A percentile compares a stretch with the other conserved stretches of the same genome.
Evolutionary conservation across 1,140 invertebrate species (phyloP).

Genomic region (Lineus longissimus): DNA sequence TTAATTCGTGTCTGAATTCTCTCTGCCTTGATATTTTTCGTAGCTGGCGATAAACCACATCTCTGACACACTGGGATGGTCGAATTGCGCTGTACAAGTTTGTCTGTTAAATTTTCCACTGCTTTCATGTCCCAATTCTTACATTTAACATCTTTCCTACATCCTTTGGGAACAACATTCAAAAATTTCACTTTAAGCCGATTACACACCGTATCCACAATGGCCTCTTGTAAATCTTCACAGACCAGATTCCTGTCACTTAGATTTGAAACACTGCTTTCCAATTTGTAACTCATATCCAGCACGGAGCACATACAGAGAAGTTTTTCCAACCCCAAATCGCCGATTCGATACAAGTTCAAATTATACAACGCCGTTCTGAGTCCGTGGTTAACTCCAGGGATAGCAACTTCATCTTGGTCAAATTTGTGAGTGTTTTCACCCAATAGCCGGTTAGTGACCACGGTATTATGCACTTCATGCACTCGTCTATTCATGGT

Average conservation of each 20-base stretch:
- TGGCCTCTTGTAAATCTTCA: background rate
- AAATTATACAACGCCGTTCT: background rate
- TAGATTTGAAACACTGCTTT: background rate
- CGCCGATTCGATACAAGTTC: background rate
- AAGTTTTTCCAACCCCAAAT: background rate
- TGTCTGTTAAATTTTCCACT: background rate
- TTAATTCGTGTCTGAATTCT: too few relatives aligned
- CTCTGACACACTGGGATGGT: conserved; percentile 1
- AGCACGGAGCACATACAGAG: background rate
- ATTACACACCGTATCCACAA: background rate
- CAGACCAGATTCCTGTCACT: background rate
- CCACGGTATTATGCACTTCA: background rate
- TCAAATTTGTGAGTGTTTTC: background rate
- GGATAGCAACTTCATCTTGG: background rate
- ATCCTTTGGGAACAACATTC: background rate
- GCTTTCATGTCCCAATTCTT: background rate
- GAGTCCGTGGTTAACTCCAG: background rate
- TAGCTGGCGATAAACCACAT: background rate
- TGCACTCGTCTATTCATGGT: background rate
- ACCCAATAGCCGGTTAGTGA: background rate
- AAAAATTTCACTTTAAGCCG: background rate
- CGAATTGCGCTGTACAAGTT: background rate
- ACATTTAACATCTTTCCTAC: background rate
- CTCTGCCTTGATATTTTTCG: background rate
- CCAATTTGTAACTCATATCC: background rate